Percentiles rank a stretch among this genome's conserved stretches.
These are phyloP conservation scores for Hormaphis cornu DNA, from an alignment of 1,140 invertebrate genomes.

Conservation along the genomic window DNA sequence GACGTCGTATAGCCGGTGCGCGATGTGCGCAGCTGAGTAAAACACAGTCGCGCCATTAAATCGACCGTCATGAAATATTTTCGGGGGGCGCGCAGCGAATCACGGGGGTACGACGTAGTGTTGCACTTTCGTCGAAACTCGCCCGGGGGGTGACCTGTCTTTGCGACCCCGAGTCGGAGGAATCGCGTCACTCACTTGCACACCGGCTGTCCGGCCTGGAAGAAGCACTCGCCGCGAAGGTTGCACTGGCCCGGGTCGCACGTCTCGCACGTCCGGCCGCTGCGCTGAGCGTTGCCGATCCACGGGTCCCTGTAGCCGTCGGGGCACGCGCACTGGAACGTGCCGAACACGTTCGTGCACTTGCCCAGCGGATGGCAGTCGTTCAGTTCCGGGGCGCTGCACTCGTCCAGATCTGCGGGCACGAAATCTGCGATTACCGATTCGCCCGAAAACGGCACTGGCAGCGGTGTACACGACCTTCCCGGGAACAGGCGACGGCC, in stretches of 20 bases:
- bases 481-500: no score
- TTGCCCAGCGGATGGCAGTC: constrained; percentile 79
- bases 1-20: no score
- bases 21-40: no score
- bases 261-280: constrained; percentile 63
- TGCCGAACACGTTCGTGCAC: constrained; percentile 84
- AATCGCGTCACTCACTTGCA: constrained; percentile 74
- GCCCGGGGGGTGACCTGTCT: no score
- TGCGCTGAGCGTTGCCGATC: constrained; percentile 51
- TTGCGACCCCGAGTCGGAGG: no score
- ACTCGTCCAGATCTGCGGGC: constrained; percentile 78
- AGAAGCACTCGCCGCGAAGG: constrained; percentile 70
- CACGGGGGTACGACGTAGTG: no score
- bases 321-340: constrained; percentile 75
- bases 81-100: no score
- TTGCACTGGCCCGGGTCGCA: constrained; percentile 69
- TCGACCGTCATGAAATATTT: no score
- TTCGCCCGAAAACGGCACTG: neutral
- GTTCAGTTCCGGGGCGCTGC: constrained; percentile 69
- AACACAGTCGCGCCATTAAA: no score
- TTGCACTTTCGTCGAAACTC: no score
- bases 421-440: neutral
- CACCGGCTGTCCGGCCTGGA: constrained; percentile 60
- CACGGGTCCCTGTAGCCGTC: constrained; percentile 67
- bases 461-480: neutral